Base-by-base conservation (phyloP, 1,140 invertebrate genomes). In the Bradysia coprophila region DNA sequence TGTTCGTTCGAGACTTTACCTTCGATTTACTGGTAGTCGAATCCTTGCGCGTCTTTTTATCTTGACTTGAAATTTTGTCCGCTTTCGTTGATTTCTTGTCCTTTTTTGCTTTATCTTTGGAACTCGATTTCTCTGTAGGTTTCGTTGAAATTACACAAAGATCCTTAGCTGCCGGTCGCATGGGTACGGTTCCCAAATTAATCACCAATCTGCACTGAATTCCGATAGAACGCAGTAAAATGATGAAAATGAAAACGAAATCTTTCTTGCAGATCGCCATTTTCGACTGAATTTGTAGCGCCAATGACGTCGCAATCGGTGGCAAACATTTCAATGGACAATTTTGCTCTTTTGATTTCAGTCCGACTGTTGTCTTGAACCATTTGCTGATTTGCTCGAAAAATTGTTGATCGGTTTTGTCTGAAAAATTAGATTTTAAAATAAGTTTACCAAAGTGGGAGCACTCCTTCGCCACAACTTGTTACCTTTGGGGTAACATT, bases 131-230 rank as follows among this genome's bases (percentile, higher is more conserved):
- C 18, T 13, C 5, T n/a, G 19, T 4, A 23, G 16, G 19, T 40
- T 40, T 19, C 21, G 13, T 40, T 22, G 38, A 22, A 22, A n/a
- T 22, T 23, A 11, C 24, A 51, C 68, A 68, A 21, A 78, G 59
- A 49, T 75, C 76, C 41, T 56, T 67, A 43, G 49, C 57, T 21
- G 59, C 62, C 21, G 73, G 73, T 55, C 71, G 74, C 24, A 80
- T 58, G 1, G 76, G 72, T 40, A 79, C 56, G 22, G 69, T 61
- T 46, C 69, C 66, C 51, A 81, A 68, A 45, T 74, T 75, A 9
- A 75, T 68, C n/a, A 93, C 73, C 28, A 94, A 56, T 44, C 90
- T 65, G 48, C 78, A 79, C 51, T 83, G 75, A 38, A 92, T 61
- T 1, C 88, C 87, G 45, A 92, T 67, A 36, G 76, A 70, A 57